Conservation (phyloP, 2,888 invertebrate genomes). For the Rugalucina vietnamica region DNA sequence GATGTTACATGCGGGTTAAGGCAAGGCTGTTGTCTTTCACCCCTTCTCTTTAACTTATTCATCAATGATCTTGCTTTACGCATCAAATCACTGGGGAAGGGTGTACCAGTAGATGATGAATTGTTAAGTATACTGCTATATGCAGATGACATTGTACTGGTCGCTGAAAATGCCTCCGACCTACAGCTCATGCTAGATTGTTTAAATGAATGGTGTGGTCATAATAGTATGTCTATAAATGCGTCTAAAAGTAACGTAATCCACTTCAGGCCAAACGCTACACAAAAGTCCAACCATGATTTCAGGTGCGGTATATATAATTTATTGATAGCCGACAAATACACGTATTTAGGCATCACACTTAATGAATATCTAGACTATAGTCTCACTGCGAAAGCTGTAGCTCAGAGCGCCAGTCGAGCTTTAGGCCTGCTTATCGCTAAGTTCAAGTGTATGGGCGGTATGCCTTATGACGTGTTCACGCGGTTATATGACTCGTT, state of each 20-base stretch:
- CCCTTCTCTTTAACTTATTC: constrained; percentile 11
- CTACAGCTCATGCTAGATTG: constrained; percentile 30
- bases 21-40: constrained; percentile 22
- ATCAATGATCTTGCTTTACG: background rate
- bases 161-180: constrained; percentile 35
- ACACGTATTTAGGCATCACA: too few species aligned
- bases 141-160: too few species aligned
- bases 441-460: too few species aligned
- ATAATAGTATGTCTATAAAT: constrained; percentile 25
- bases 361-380: too few species aligned
- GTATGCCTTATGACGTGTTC: too few species aligned
- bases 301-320: constrained; percentile 19
- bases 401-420: too few species aligned
- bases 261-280: constrained; percentile 26
- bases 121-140: too few species aligned
- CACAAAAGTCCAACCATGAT: background rate
- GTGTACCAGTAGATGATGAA: too few species aligned
- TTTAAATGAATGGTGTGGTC: constrained; percentile 30
- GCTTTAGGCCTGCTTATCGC: too few species aligned
- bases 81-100: background rate
- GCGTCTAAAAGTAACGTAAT: constrained; percentile 35
- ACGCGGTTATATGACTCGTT: too few species aligned
- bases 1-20: background rate
- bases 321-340: constrained; percentile 3
- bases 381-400: too few species aligned